phyloP scores from a whole-genome alignment of 2,797 vertebrate species.

The Sitta carolinensis region DNA sequence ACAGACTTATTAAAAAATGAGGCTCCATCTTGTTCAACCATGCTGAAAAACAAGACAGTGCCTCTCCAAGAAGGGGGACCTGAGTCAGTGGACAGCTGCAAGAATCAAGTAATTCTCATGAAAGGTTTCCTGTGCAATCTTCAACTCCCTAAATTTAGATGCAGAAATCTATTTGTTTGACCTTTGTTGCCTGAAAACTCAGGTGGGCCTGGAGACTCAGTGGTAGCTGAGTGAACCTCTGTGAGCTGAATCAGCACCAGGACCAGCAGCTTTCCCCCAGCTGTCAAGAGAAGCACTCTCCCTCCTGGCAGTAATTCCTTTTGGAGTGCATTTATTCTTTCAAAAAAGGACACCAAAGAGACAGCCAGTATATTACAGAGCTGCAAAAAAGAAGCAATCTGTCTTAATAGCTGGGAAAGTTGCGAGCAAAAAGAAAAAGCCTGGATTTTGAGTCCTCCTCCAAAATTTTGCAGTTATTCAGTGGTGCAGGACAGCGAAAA shows the following conservation, averaged over 20 bases:
- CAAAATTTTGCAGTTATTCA: neutral
- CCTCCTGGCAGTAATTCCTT: neutral
- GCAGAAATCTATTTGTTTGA: neutral
- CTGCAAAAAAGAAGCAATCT: constrained; percentile 9
- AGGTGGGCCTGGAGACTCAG: neutral
- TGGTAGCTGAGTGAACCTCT: neutral
- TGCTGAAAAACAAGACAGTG: neutral
- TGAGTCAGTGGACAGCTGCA: neutral
- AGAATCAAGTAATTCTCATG: neutral
- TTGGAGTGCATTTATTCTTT: neutral
- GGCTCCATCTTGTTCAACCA: neutral
- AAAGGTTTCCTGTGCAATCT: neutral
- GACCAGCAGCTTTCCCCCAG: neutral
- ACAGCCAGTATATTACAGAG: neutral
- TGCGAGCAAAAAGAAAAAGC: constrained; percentile 10
- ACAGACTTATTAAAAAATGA: neutral
- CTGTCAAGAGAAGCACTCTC: neutral
- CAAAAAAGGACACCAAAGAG: neutral
- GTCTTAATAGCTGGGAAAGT: neutral
- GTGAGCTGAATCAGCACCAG: neutral
- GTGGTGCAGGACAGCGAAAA: neutral
- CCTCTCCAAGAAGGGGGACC: neutral
- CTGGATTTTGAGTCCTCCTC: neutral
- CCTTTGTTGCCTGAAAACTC: neutral
- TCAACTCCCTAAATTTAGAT: neutral